These are phyloP conservation scores for Cinclus cinclus DNA, from an alignment of 2,113 vertebrate species.

Conservation along the genomic window DNA sequence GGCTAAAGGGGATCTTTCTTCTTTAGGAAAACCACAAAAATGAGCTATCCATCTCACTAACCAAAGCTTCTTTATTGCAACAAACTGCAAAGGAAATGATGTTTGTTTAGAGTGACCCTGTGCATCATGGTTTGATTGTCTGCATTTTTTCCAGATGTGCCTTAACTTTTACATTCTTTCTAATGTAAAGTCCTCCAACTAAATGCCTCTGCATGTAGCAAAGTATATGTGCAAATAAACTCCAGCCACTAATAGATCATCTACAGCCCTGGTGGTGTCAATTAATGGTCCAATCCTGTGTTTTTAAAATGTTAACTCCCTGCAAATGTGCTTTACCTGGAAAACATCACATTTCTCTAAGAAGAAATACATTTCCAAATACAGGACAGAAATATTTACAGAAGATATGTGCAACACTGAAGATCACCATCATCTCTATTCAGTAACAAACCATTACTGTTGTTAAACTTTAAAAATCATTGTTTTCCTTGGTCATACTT, in stretches of 20 bases:
- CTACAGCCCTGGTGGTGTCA: not conserved
- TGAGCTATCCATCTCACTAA: not conserved
- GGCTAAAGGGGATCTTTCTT: not conserved
- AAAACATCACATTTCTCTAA: constrained; percentile 15
- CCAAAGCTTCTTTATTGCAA: not conserved
- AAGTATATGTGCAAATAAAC: constrained; percentile 31
- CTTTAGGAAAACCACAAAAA: not conserved
- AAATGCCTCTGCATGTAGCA: constrained; percentile 3
- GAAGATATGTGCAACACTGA: not conserved
- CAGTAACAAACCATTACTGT: not conserved
- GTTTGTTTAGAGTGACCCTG: not conserved
- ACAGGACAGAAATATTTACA: constrained; percentile 7
- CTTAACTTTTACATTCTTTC: not conserved
- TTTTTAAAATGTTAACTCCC: not conserved
- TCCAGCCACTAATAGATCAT: not conserved
- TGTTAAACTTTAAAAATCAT: not conserved
- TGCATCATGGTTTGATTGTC: not conserved
- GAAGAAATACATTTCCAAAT: not conserved
- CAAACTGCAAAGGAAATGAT: not conserved
- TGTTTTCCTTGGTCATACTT: not conserved
- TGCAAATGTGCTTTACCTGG: not conserved
- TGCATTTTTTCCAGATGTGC: constrained; percentile 1
- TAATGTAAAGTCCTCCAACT: not conserved
- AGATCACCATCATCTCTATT: not conserved
- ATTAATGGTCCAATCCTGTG: not conserved